Base-by-base conservation (phyloP, 2,113 vertebrate species). In the Phaethornis superciliosus region DNA sequence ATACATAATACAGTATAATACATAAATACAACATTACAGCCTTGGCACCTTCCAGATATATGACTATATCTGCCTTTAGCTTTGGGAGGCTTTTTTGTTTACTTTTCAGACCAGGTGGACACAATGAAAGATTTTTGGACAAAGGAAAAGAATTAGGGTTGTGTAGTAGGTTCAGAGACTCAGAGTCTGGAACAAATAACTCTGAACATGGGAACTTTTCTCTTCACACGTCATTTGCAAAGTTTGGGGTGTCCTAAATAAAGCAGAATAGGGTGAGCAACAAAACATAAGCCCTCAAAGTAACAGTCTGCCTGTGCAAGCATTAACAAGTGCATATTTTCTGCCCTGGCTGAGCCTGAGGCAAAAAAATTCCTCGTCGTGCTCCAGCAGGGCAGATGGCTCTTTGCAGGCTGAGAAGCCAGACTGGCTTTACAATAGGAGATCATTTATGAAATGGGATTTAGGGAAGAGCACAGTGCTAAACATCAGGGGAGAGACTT, bases 241-340 rank as follows among this genome's bases (percentile, higher is more conserved):
- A 81, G 26, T 40, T 6, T 30, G 6, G 10, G 9, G 3, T 46
- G 11, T 22, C 35, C 55, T 65, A 59, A 80, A 63, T 47, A 60
- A 67, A 27, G 16, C 7, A 85, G 52, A 59, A 56, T 12, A 40
- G 17, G 4, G 4, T 40, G 9, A 59, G 15, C 11, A 58, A 26
- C 7, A 56, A 70, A 56, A 55, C 24, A 26, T 12, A 37, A 60
- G 5, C 46, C 19, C 15, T 11, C 11, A 33, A 60, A 89, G 52
- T 21, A 54, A 42, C 1, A 0, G 2, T 15, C 2, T 0, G 15
- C 5, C 27, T 49, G 15, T 28, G 9, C 5, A 0, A 77, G 47
- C 40, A 23, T 9, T 15, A 17, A 22, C 2, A 6, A 23, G 12
- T 37, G 30, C 44, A 67, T 52, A 11, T 4, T 46, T 81, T 81